phyloP scores from a whole-genome alignment of 1,140 invertebrate species.

The Drosophila tristis region DNA sequence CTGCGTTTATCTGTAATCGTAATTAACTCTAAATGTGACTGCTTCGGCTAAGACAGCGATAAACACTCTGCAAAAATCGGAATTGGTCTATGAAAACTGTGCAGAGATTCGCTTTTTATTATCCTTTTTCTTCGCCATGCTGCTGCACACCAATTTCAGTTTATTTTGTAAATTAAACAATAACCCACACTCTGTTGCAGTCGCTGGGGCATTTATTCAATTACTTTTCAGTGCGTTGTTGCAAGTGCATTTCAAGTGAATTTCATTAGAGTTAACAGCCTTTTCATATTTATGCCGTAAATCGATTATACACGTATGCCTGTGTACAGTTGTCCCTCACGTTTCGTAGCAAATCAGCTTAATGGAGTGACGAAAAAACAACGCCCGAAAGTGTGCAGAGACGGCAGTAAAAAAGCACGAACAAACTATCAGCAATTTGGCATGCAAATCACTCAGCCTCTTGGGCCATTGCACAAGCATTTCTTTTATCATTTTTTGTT shows the following conservation, averaged over 20 bases:
- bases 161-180: too few relatives aligned
- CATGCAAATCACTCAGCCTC: slow-evolving; percentile 42
- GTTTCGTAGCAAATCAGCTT: slow-evolving; percentile 37
- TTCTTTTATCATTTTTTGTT: neutral
- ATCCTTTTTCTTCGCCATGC: too few relatives aligned
- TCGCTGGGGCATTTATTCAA: too few relatives aligned
- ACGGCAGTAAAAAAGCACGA: slow-evolving; percentile 17
- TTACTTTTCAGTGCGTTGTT: too few relatives aligned
- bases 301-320: slow-evolving; percentile 26
- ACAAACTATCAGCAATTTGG: slow-evolving; percentile 43
- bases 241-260: neutral
- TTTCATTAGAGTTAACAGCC: slow-evolving; percentile 36
- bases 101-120: too few relatives aligned
- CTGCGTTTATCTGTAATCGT: too few relatives aligned
- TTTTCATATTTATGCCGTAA: slow-evolving; percentile 28
- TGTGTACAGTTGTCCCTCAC: neutral
- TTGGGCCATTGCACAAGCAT: slow-evolving; percentile 4
- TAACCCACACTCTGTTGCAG: too few relatives aligned
- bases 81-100: too few relatives aligned
- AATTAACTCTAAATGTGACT: too few relatives aligned
- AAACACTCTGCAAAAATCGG: too few relatives aligned
- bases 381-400: neutral
- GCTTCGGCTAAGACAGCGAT: too few relatives aligned
- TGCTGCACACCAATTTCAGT: too few relatives aligned
- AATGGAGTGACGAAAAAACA: slow-evolving; percentile 17